Evolutionary conservation across 1,140 invertebrate genomes (phyloP).

Genomic region (Battus philenor): DNA sequence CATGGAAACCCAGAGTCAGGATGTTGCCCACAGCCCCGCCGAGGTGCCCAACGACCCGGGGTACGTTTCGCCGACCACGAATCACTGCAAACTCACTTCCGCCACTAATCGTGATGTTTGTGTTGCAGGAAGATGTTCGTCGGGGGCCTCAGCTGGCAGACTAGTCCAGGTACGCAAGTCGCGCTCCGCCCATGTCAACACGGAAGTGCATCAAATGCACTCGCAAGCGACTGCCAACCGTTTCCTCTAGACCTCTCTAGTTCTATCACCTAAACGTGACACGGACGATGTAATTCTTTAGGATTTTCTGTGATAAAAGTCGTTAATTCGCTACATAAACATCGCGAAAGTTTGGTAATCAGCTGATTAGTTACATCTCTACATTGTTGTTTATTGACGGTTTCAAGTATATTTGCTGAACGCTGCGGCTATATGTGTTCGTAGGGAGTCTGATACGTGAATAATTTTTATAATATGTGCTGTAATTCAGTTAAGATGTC

Average conservation of each 20-base stretch:
- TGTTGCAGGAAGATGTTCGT: slow-evolving; percentile 99
- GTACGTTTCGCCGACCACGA: slow-evolving; percentile 77
- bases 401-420: slow-evolving; percentile 31
- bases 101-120: slow-evolving; percentile 71
- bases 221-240: slow-evolving; percentile 41
- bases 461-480: slow-evolving; percentile 36
- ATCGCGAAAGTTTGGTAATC: slow-evolving; percentile 70
- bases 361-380: slow-evolving; percentile 58
- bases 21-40: slow-evolving; percentile 85
- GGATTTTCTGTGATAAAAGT: slow-evolving; percentile 47
- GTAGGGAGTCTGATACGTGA: slow-evolving; percentile 20
- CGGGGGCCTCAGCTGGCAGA: slow-evolving; percentile 99
- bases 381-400: slow-evolving; percentile 36
- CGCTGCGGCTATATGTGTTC: slow-evolving; percentile 26
- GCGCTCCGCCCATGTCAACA: slow-evolving; percentile 36
- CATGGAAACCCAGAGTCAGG: slow-evolving; percentile 85
- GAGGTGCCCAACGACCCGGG: slow-evolving; percentile 94
- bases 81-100: slow-evolving; percentile 29
- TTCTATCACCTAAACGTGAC: slow-evolving; percentile 27
- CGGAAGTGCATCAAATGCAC: slow-evolving; percentile 59
- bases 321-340: slow-evolving; percentile 45
- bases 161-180: slow-evolving; percentile 94
- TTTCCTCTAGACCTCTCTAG: slow-evolving; percentile 35
- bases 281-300: slow-evolving; percentile 28
- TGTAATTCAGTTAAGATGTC: slow-evolving; percentile 59